phyloP scores from a whole-genome alignment of 1,140 invertebrate genomes.

The Belonocnema kinseyi region DNA sequence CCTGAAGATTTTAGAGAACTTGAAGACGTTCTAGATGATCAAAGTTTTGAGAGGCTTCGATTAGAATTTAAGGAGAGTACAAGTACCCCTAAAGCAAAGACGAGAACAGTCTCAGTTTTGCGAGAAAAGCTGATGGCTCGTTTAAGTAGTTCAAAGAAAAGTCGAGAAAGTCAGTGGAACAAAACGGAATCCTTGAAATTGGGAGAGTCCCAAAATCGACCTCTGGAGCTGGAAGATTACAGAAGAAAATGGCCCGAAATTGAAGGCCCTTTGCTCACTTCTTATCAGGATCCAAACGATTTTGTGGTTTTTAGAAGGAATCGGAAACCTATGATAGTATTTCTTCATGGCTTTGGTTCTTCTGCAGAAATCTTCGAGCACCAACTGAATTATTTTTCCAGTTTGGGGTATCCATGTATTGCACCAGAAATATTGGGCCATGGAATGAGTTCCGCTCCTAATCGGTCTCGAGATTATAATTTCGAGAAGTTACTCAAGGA shows the following conservation, averaged over 20 bases:
- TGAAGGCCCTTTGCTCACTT: constrained; percentile 34
- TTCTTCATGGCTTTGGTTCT: constrained; percentile 85
- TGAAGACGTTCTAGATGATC: constrained; percentile 52
- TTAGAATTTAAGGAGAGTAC: constrained; percentile 62
- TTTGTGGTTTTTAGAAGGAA: constrained; percentile 57
- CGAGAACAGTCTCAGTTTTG: constrained; percentile 59
- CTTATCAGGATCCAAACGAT: constrained; percentile 36
- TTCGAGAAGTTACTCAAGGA: constrained; percentile 81
- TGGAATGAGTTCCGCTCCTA: constrained; percentile 81
- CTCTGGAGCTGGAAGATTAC: constrained; percentile 55
- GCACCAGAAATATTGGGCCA: constrained; percentile 85
- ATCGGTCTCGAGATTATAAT: constrained; percentile 78
- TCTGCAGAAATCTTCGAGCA: constrained; percentile 82
- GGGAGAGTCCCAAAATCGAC: background rate
- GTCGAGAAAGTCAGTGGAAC: constrained; percentile 38
- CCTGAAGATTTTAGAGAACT: constrained; percentile 33
- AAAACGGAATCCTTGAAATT: constrained; percentile 29
- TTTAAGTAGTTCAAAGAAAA: constrained; percentile 45
- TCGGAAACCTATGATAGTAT: constrained; percentile 79
- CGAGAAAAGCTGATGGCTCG: constrained; percentile 53
- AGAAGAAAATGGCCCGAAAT: constrained; percentile 44
- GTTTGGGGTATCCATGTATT: constrained; percentile 81
- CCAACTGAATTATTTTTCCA: constrained; percentile 80
- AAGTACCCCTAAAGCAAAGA: constrained; percentile 52
- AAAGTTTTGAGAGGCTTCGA: constrained; percentile 60